Evolutionary conservation across 2,888 invertebrate genomes (phyloP).

Genomic region (Latrodectus elegans): DNA sequence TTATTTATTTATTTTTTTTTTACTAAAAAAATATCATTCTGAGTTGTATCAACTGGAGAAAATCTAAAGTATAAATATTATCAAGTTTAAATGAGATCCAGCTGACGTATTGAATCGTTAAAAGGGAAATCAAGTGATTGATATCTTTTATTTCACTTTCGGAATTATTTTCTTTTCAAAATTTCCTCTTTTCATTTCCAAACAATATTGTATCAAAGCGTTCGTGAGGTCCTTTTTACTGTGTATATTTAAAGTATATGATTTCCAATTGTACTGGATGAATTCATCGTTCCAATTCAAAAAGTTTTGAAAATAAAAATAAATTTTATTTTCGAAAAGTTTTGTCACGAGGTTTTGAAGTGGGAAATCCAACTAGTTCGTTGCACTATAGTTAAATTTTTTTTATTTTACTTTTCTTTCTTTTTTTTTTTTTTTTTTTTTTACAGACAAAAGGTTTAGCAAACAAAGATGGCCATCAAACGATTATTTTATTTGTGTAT

Average conservation of each 20-base stretch:
- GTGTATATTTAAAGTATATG: background rate
- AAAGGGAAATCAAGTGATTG: too few relatives aligned
- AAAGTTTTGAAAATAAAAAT: constrained; percentile 22
- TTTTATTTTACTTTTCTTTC: constrained; percentile 8
- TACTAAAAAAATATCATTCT: too few relatives aligned
- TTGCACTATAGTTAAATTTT: constrained; percentile 22
- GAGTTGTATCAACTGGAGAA: too few relatives aligned
- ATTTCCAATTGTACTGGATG: constrained; percentile 28
- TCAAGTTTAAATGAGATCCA: too few relatives aligned
- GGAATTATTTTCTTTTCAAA: too few relatives aligned
- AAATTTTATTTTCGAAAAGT: constrained; percentile 18
- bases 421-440: constrained; percentile 9
- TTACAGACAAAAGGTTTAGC: constrained; percentile 16
- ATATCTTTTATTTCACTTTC: too few relatives aligned
- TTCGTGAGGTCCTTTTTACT: too few relatives aligned
- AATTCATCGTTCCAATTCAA: constrained; percentile 39
- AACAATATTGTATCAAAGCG: too few relatives aligned
- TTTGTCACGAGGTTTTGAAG: constrained; percentile 39
- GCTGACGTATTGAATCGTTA: too few relatives aligned
- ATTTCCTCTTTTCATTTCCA: too few relatives aligned
- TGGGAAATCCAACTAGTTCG: constrained; percentile 28
- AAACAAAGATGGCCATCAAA: constrained; percentile 11
- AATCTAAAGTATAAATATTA: too few relatives aligned
- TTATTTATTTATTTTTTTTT: too few relatives aligned
- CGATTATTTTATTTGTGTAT: constrained; percentile 26